Evolutionary conservation across 2,113 vertebrate species (phyloP), one percentile per base, ranked within the genome.

Genomic region (Uria aalge): DNA sequence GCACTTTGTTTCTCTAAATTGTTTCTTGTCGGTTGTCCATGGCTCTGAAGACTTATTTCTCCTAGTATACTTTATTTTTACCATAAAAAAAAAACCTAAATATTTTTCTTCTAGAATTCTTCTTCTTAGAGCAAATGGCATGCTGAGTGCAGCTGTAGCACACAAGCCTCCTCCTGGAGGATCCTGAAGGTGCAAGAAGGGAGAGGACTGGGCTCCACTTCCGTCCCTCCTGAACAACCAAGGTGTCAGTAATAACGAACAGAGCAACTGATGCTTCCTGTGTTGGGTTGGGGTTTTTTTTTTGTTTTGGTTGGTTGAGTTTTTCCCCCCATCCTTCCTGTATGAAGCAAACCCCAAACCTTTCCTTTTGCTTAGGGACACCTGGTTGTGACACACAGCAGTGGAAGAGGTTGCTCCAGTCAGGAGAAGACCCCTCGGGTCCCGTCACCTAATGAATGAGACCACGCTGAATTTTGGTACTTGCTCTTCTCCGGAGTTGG

Each of bases 391-490:
- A 19, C 47, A 43, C 12, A 9, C 22, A 29, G 45, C 48, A n/a
- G 4, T 27, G 29, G 34, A 21, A 62, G 64, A 38, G 15, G 43
- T 38, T n/a, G 48, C 34, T 36, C 13, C 52, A 15, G 45, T 13
- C 30, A 11, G 36, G 34, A 52, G 45, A 43, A 40, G 55, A 24
- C 63, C 36, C 16, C 29, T 30, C 4, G 3, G 15, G 52, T 75
- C 21, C 73, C 56, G 26, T 26, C 29, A 3, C 13, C 32, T 8
- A 1, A 5, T 0, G 2, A 66, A 17, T 19, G 40, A 43, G 71
- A 7, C 23, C 20, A 6, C 17, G 0, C 9, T 0, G 11, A 32
- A 12, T 6, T 21, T 8, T 38, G 64, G 40, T 18, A 5, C 5
- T 45, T n/a, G 52, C 59, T 22, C 27, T 26, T 38, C 6, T 59